Evolutionary conservation across 1,140 invertebrate species (phyloP).

Genomic region (Octopus sinensis): DNA sequence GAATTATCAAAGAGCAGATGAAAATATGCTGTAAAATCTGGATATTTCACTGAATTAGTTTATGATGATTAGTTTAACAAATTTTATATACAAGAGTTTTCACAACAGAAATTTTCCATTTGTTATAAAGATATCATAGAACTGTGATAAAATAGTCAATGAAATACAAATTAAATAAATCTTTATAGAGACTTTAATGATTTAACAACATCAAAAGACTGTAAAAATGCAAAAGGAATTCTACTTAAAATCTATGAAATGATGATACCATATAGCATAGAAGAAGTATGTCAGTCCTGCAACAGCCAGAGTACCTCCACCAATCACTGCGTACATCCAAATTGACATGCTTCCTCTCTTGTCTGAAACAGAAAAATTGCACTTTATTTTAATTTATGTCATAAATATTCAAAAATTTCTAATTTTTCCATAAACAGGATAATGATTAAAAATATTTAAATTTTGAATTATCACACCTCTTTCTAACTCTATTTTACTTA

Average conservation of each 20-base stretch:
- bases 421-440: no score
- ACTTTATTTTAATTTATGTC: no score
- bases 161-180: neutral
- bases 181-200: neutral
- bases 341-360: neutral
- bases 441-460: no score
- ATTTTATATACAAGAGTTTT: no score
- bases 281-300: constrained; percentile 10
- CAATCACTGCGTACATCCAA: constrained; percentile 9
- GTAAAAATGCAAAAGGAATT: neutral
- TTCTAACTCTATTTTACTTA: no score
- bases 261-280: constrained; percentile 6
- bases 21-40: no score
- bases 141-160: neutral
- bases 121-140: neutral
- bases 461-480: no score
- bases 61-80: no score
- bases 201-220: neutral
- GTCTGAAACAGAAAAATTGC: neutral
- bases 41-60: no score
- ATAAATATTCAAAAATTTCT: no score
- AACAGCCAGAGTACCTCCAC: constrained; percentile 7
- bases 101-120: no score
- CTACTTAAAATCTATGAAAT: neutral
- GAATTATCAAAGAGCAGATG: no score